phyloP scores from a whole-genome alignment of 2,888 invertebrate species.

The Drosophila hawaiiensis region DNA sequence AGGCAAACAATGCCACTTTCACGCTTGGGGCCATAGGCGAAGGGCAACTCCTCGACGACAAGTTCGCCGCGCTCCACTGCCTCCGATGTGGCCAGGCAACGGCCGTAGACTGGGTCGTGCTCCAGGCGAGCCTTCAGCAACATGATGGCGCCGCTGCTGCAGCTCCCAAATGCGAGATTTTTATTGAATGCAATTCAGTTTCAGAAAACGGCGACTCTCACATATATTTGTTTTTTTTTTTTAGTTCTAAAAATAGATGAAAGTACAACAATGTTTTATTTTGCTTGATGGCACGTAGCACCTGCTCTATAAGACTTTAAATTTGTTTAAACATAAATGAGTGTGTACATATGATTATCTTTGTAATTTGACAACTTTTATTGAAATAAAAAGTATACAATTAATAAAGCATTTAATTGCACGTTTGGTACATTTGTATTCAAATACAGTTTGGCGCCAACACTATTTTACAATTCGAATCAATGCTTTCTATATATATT shows the following conservation, averaged over 20 bases:
- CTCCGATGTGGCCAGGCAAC: conserved; percentile 89
- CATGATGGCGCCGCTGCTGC: conserved; percentile 63
- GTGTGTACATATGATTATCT: neutral
- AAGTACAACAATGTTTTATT: neutral
- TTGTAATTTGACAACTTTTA: neutral
- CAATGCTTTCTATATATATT: conserved; percentile 10
- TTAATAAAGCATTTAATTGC: neutral
- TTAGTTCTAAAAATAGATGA: conserved; percentile 36
- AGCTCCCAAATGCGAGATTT: conserved; percentile 30
- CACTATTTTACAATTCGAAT: conserved; percentile 5
- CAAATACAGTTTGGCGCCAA: neutral
- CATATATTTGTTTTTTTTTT: neutral
- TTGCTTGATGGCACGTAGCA: neutral
- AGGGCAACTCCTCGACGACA: conserved; percentile 90
- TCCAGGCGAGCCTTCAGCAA: conserved; percentile 81
- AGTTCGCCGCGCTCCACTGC: conserved; percentile 90
- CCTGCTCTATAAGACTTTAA: neutral
- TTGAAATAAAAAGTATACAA: neutral
- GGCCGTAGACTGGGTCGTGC: conserved; percentile 88
- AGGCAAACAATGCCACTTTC: conserved; percentile 90
- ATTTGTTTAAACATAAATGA: neutral
- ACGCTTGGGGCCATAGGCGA: conserved; percentile 92
- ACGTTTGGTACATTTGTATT: neutral
- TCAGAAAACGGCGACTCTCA: conserved; percentile 13
- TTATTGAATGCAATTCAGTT: conserved; percentile 29